Conservation (phyloP, 2,888 invertebrate genomes). For the Chaetogeoica ovagalla region DNA sequence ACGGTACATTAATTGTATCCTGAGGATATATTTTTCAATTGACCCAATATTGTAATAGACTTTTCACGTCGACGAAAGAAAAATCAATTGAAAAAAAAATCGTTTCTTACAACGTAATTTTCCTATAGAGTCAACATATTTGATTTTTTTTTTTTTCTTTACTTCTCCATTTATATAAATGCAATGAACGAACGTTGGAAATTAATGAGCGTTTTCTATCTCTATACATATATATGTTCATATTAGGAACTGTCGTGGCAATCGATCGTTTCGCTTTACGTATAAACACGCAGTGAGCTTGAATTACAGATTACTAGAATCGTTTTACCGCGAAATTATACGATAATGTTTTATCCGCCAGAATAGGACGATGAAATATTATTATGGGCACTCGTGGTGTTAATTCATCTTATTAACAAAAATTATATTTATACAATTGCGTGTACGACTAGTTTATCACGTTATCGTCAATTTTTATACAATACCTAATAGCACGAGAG, state of each 20-base stretch:
- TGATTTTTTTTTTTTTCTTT: constrained; percentile 30
- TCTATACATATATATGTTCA: constrained; percentile 3
- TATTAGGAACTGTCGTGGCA: not conserved
- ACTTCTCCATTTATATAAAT: constrained; percentile 1
- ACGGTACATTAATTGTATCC: not conserved
- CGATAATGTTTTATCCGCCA: not conserved
- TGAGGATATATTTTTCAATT: not conserved
- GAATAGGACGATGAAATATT: not conserved
- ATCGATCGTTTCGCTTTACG: not conserved
- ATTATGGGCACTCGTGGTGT: not conserved
- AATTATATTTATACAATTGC: no score
- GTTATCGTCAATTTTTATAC: no score
- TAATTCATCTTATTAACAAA: not conserved
- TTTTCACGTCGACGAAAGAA: not conserved
- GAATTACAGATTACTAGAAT: constrained; percentile 26
- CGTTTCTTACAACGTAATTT: constrained; percentile 3
- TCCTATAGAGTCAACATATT: not conserved
- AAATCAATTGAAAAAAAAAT: not conserved
- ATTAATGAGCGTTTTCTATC: not conserved
- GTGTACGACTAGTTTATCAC: no score
- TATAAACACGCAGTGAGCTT: constrained; percentile 11
- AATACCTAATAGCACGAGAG: no score
- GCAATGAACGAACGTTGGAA: constrained; percentile 15
- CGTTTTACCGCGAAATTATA: constrained; percentile 41
- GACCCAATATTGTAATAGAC: not conserved